Evolutionary conservation across 2,113 vertebrate genomes (phyloP).

Genomic region (Ailuropoda melanoleuca): DNA sequence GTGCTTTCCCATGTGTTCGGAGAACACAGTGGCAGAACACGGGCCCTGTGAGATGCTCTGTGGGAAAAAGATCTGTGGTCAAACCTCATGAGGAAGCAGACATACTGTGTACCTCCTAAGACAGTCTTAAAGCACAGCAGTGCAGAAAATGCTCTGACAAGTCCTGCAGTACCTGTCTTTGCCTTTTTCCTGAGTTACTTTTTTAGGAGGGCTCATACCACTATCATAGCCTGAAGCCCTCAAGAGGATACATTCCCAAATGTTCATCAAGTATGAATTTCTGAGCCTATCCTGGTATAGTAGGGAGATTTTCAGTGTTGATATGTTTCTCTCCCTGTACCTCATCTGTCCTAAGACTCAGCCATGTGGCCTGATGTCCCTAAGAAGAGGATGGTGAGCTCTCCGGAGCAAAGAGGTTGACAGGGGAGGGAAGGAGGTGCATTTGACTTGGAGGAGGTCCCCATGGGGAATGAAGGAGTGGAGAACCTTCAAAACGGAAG

Average conservation of each 20-base stretch:
- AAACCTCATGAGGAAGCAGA: neutral
- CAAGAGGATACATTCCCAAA: neutral
- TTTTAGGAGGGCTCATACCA: neutral
- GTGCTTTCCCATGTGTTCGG: neutral
- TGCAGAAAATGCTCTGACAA: neutral
- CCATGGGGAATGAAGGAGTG: neutral
- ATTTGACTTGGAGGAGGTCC: neutral
- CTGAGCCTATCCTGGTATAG: neutral
- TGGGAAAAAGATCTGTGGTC: neutral
- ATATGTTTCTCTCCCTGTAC: neutral
- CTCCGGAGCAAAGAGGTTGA: neutral
- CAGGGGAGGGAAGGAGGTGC: neutral
- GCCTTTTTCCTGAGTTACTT: neutral
- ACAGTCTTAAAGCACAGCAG: neutral
- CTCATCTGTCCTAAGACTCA: neutral
- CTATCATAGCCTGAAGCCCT: neutral
- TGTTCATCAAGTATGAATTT: neutral
- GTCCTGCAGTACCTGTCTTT: neutral
- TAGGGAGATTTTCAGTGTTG: neutral
- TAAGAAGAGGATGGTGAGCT: neutral
- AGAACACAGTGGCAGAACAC: neutral
- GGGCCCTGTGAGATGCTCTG: neutral
- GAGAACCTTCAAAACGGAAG: too few species aligned
- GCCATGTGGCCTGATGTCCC: too few species aligned
- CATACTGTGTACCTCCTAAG: accelerated